Evolutionary conservation across 1,140 invertebrate genomes (phyloP).

Genomic region (Solen grandis): DNA sequence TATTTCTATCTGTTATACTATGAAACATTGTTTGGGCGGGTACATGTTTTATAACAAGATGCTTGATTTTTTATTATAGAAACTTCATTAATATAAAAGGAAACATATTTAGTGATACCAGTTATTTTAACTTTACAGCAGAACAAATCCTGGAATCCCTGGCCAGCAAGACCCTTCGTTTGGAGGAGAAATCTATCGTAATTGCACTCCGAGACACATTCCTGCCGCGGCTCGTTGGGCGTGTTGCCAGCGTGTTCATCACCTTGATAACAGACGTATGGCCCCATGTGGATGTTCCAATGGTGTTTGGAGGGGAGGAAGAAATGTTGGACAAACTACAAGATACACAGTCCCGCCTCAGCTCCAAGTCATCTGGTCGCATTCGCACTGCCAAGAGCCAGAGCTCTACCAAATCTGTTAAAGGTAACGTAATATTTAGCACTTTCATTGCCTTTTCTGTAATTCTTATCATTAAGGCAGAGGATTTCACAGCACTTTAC

Average conservation of each 20-base stretch:
- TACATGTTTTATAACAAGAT: background rate
- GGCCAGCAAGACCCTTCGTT: constrained; percentile 47
- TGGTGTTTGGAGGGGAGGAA: constrained; percentile 72
- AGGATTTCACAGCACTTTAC: too few relatives aligned
- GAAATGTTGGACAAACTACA: constrained; percentile 57
- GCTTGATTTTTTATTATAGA: too few relatives aligned
- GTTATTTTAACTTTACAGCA: constrained; percentile 7
- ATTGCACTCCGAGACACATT: constrained; percentile 75
- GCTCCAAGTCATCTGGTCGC: constrained; percentile 53
- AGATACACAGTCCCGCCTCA: constrained; percentile 56
- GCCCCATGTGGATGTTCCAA: constrained; percentile 74
- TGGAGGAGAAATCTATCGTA: constrained; percentile 76
- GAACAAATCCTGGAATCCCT: constrained; percentile 28
- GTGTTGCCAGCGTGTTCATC: constrained; percentile 76
- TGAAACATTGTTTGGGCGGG: background rate
- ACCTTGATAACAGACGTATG: constrained; percentile 74
- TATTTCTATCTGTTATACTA: background rate
- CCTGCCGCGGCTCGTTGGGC: constrained; percentile 72
- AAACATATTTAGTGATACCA: too few relatives aligned
- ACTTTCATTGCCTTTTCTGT: too few relatives aligned
- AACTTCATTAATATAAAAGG: too few relatives aligned
- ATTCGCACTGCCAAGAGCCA: constrained; percentile 68
- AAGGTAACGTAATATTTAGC: constrained; percentile 62
- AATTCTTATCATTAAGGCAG: too few relatives aligned
- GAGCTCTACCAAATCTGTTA: constrained; percentile 68